Evolutionary conservation across 2,113 vertebrate genomes (phyloP).

Genomic region (Gymnarchus niloticus): DNA sequence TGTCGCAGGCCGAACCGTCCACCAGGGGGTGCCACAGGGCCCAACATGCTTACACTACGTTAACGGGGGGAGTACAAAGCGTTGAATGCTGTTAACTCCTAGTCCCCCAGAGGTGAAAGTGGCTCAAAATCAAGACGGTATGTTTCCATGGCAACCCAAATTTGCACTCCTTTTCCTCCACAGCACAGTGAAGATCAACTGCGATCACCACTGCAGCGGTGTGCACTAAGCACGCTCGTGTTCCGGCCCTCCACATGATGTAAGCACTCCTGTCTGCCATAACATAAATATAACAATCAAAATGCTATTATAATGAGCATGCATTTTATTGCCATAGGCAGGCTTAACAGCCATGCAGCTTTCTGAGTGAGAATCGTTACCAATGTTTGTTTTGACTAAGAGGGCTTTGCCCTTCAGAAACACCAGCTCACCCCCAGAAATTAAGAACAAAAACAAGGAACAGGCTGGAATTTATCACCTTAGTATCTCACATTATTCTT

Average conservation of each 20-base stretch:
- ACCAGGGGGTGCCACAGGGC: not conserved
- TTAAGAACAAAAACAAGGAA: not conserved
- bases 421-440: not conserved
- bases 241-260: not conserved
- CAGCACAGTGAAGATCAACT: not conserved
- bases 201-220: not conserved
- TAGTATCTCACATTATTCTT: not conserved
- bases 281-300: not conserved
- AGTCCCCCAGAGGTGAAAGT: constrained; percentile 32
- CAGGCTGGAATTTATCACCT: not conserved
- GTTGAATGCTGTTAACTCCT: constrained; percentile 46
- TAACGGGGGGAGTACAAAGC: constrained; percentile 20
- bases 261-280: not conserved
- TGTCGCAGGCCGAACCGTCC: not conserved
- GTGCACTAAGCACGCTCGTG: not conserved
- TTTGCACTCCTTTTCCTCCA: constrained; percentile 21
- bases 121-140: constrained; percentile 29
- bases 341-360: not conserved
- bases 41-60: not conserved
- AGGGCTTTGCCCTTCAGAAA: not conserved
- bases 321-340: not conserved
- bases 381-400: not conserved
- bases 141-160: constrained; percentile 52
- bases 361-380: not conserved
- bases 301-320: not conserved